Base-by-base conservation (phyloP, 2,113 vertebrate genomes). In the Mormyrus lacerda region DNA sequence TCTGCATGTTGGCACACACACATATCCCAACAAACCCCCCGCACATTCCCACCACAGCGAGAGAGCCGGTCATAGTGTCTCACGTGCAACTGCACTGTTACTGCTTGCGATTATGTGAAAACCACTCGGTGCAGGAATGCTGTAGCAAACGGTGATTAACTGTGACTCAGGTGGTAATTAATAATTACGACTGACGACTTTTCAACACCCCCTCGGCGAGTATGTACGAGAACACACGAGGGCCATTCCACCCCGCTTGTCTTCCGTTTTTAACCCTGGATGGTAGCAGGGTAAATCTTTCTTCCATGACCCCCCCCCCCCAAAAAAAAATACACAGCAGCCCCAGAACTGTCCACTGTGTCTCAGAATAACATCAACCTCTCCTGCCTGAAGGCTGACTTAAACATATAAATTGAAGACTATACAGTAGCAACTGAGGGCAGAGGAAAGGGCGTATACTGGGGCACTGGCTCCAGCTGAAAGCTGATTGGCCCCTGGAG, bases 131-230 rank as follows among this genome's bases (percentile, higher is more conserved):
- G 21, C 44, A 76, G 42, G 48, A 79, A 53, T 35, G 42, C 47
- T 24, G 48, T 1, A 3, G 88, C 24, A 50, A 85, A 85, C 11
- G 11, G 53, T 86, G 79, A 86, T 89, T 69, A 85, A 87, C 27
- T 87, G 47, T 86, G 85, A 86, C 55, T 69, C 61, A 53, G 84
- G 89, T 85, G 83, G 89, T 69, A 89, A 65, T 87, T 89, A 87
- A 89, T 87, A 51, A 58, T 48, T 69, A 44, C 13, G 53, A 44
- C 79, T 65, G 69, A 48, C 6, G 8, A 10, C 50, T 39, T 58
- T 89, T 84, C 76, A 11, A 35, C 45, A 19, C 27, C 45, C 45
- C 58, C 86, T 44, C 10, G 17, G 13, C 31, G 5, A 21, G 27
- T 84, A 53, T 24, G 39, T 35, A 58, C 7, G 13, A 79, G 13